A percentile compares a stretch with the other conserved stretches of the same genome.
Conservation (phyloP, 2,888 invertebrate genomes). For the Tigriopus californicus region DNA sequence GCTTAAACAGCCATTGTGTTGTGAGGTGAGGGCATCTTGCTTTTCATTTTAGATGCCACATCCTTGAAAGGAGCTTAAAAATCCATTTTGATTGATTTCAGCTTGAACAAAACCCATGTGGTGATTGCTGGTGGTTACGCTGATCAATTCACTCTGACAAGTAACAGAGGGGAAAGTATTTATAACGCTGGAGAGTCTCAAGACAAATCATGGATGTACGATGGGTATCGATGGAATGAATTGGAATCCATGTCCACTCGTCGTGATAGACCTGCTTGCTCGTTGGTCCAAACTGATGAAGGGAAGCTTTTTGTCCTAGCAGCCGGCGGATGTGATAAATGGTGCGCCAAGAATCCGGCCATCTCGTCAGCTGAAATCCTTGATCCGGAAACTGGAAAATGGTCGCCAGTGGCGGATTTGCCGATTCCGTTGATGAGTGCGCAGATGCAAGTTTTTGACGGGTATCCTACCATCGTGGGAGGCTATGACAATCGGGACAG, state of each 20-base stretch:
- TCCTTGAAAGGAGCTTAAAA: no score
- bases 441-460: constrained; percentile 3
- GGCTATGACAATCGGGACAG: background rate
- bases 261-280: constrained; percentile 10
- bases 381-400: background rate
- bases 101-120: constrained; percentile 4
- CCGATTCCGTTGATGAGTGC: constrained; percentile 8
- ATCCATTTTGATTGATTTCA: background rate
- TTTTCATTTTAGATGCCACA: no score
- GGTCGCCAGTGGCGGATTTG: background rate
- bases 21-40: no score
- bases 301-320: background rate
- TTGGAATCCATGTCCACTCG: background rate
- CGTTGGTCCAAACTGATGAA: background rate
- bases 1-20: background rate
- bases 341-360: constrained; percentile 7
- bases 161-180: background rate
- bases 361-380: background rate
- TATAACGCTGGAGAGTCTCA: background rate
- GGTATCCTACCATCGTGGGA: constrained; percentile 7
- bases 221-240: constrained; percentile 9
- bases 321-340: constrained; percentile 8
- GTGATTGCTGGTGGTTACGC: constrained; percentile 11
- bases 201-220: background rate
- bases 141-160: background rate